These are phyloP conservation scores for Aphodius granarius DNA, from an alignment of 2,888 invertebrate species.

Conservation along the genomic window DNA sequence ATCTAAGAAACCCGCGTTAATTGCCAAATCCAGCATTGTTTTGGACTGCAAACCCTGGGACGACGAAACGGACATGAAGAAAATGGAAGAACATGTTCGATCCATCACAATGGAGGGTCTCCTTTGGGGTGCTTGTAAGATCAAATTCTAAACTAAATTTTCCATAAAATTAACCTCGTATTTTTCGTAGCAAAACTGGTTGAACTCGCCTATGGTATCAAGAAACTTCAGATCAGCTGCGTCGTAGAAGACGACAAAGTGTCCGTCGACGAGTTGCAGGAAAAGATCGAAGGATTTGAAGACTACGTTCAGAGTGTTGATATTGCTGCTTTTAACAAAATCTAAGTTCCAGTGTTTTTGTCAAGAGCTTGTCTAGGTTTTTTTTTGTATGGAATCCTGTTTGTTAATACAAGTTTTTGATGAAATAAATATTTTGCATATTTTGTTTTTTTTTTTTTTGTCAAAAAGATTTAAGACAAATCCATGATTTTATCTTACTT, in stretches of 20 bases:
- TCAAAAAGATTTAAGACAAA: no score
- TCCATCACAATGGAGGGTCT: constrained; percentile 81
- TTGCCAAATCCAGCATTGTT: constrained; percentile 94
- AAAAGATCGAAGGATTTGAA: constrained; percentile 81
- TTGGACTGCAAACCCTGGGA: constrained; percentile 93
- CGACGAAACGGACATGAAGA: constrained; percentile 91
- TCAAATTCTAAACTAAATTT: neutral
- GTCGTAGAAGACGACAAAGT: constrained; percentile 97
- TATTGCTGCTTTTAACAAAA: constrained; percentile 94
- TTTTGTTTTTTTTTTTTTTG: no score
- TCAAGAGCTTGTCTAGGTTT: neutral
- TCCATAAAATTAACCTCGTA: constrained; percentile 7
- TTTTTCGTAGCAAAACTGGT: constrained; percentile 74
- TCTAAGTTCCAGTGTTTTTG: constrained; percentile 54
- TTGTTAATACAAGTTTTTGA: neutral
- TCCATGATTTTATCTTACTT: no score
- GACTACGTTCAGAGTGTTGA: constrained; percentile 91
- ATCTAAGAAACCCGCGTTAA: constrained; percentile 83
- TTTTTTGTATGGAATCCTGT: neutral
- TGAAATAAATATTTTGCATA: neutral
- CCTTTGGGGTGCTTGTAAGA: constrained; percentile 82
- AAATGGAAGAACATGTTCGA: constrained; percentile 79
- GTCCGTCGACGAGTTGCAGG: constrained; percentile 83
- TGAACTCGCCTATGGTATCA: constrained; percentile 89
- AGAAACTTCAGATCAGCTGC: constrained; percentile 88